A percentile compares a stretch with the other conserved stretches of the same genome.
Conservation (phyloP, 2,888 invertebrate genomes). For the Magallana nippona region DNA sequence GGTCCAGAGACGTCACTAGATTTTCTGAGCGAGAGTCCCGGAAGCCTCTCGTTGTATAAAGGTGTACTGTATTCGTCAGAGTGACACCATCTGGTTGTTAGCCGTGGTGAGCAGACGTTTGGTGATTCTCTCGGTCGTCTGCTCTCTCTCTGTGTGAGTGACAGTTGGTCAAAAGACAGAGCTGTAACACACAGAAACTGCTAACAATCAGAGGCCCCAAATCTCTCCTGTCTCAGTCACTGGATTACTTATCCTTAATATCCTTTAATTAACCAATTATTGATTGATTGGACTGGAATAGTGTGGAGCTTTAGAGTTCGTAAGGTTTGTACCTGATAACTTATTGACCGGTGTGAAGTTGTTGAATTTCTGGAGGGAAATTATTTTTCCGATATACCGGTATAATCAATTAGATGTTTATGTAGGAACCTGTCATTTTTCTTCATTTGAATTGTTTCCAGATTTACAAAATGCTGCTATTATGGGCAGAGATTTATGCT, state of each 20-base stretch:
- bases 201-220: neutral
- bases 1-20: neutral
- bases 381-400: too few species aligned
- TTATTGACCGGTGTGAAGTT: conserved; percentile 8
- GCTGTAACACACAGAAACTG: neutral
- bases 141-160: neutral
- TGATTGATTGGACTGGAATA: neutral
- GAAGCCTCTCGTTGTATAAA: neutral
- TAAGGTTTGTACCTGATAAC: neutral
- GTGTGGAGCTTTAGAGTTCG: neutral
- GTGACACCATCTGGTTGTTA: conserved; percentile 20
- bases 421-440: too few species aligned
- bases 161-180: conserved; percentile 13
- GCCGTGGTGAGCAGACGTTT: conserved; percentile 10
- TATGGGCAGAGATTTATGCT: too few species aligned
- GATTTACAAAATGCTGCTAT: too few species aligned
- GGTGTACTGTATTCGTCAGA: conserved; percentile 9
- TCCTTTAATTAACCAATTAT: neutral
- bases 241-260: neutral
- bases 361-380: too few species aligned
- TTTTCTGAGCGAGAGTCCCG: neutral
- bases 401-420: too few species aligned
- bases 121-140: neutral
- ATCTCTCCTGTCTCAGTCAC: neutral
- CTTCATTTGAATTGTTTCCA: too few species aligned